Evolutionary conservation across 1,140 invertebrate genomes (phyloP).

Genomic region (Drosophila dunni): DNA sequence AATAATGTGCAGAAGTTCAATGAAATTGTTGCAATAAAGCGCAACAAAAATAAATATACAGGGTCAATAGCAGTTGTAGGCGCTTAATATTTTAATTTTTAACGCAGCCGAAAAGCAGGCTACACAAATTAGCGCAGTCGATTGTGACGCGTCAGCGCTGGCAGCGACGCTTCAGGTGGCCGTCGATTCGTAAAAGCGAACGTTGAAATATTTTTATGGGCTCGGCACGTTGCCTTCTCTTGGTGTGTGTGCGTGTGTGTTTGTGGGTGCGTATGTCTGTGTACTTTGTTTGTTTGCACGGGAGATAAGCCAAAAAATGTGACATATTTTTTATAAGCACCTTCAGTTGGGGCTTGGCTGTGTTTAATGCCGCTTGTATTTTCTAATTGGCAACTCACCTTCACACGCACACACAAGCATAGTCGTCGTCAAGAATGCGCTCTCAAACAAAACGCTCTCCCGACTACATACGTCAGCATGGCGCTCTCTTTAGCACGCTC

Average conservation of each 20-base stretch:
- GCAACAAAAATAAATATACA: too few relatives aligned
- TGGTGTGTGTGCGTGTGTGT: not conserved
- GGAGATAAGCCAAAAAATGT: constrained; percentile 65
- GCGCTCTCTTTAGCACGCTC: constrained; percentile 26
- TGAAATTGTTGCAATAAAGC: not conserved
- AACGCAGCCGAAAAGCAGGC: constrained; percentile 56
- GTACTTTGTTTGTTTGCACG: constrained; percentile 47
- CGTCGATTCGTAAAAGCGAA: constrained; percentile 24
- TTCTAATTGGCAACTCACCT: constrained; percentile 49
- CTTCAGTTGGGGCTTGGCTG: constrained; percentile 59
- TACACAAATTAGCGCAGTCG: constrained; percentile 18
- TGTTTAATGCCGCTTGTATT: constrained; percentile 44
- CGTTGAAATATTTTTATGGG: constrained; percentile 67
- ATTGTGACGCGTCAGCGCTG: not conserved
- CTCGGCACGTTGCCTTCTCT: constrained; percentile 63
- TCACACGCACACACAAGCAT: constrained; percentile 21
- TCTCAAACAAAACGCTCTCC: constrained; percentile 40
- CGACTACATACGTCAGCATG: constrained; percentile 33
- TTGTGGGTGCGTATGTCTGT: constrained; percentile 36
- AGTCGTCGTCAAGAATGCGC: constrained; percentile 9
- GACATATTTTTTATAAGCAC: constrained; percentile 66
- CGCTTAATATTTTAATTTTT: not conserved
- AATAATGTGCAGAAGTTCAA: constrained; percentile 10
- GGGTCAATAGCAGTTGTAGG: not conserved
- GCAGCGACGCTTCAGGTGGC: constrained; percentile 40